Evolutionary conservation across 2,113 vertebrate genomes (phyloP).

Genomic region (Mus musculus): DNA sequence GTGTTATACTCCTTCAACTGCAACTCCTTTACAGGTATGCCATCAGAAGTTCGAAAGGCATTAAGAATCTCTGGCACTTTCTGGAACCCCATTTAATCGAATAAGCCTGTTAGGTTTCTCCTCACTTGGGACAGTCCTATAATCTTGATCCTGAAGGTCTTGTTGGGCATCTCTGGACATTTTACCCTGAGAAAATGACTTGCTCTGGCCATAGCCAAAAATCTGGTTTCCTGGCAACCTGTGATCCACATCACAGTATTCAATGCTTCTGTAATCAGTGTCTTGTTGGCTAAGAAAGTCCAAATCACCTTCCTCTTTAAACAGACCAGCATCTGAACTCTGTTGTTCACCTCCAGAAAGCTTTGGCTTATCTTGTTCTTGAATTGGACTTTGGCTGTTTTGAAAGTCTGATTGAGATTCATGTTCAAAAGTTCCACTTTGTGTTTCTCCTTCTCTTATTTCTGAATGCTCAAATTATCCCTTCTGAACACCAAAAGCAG

Average conservation of each 20-base stretch:
- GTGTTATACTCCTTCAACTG: conserved; percentile 57
- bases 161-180: conserved; percentile 86
- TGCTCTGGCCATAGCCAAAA: conserved; percentile 92
- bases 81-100: conserved; percentile 94
- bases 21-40: too few species aligned
- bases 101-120: conserved; percentile 94
- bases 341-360: conserved; percentile 85
- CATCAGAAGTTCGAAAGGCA: too few species aligned
- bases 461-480: conserved; percentile 87
- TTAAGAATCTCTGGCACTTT: conserved; percentile 88
- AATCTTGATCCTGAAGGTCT: conserved; percentile 96
- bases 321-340: conserved; percentile 82
- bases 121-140: conserved; percentile 92
- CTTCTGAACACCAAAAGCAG: conserved; percentile 86
- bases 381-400: conserved; percentile 84
- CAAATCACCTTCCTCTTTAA: conserved; percentile 86
- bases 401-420: conserved; percentile 85
- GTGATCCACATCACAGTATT: conserved; percentile 97
- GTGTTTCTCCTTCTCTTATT: conserved; percentile 85
- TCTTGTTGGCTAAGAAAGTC: conserved; percentile 91
- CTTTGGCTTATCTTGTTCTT: conserved; percentile 87
- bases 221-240: conserved; percentile 90
- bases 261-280: conserved; percentile 93
- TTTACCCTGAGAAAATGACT: conserved; percentile 89
- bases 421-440: conserved; percentile 82